Percentiles rank a stretch among this genome's conserved stretches.
phyloP scores from a whole-genome alignment of 2,888 invertebrate genomes.

The Laspeyria flexula region DNA sequence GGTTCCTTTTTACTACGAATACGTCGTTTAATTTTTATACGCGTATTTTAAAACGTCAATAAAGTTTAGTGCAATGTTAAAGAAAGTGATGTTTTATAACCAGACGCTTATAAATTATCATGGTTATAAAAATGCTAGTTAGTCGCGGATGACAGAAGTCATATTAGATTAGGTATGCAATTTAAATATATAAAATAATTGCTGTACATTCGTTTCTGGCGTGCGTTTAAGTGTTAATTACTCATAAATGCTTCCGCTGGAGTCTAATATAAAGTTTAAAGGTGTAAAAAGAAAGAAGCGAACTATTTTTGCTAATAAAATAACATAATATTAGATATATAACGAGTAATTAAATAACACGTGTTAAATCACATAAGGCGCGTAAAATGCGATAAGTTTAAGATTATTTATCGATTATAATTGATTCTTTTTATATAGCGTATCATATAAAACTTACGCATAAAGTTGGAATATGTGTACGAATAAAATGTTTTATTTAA shows the following conservation, averaged over 20 bases:
- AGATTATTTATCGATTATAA: no score
- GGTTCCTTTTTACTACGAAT: conserved; percentile 14
- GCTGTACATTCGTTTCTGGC: conserved; percentile 3
- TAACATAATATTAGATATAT: no score
- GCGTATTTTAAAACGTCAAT: conserved; percentile 32
- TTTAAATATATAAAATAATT: conserved; percentile 12
- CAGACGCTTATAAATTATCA: conserved; percentile 29
- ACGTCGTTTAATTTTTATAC: conserved; percentile 31
- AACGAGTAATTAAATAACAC: no score
- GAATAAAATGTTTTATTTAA: no score
- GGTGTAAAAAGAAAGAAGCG: no score
- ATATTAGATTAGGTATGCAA: conserved; percentile 27
- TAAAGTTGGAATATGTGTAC: no score
- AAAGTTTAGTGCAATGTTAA: conserved; percentile 28
- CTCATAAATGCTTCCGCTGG: not conserved
- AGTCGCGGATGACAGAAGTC: conserved; percentile 33
- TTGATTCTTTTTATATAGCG: no score
- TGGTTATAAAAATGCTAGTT: conserved; percentile 26
- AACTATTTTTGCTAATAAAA: no score
- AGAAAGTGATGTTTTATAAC: conserved; percentile 36
- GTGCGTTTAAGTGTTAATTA: conserved; percentile 11
- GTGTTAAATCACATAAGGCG: no score
- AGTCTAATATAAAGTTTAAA: not conserved
- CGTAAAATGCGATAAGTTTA: no score
- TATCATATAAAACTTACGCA: no score